Percentiles rank a stretch among this genome's conserved stretches.
These are phyloP conservation scores for Orthosia cruda DNA, from an alignment of 2,888 invertebrate species.

Conservation along the genomic window DNA sequence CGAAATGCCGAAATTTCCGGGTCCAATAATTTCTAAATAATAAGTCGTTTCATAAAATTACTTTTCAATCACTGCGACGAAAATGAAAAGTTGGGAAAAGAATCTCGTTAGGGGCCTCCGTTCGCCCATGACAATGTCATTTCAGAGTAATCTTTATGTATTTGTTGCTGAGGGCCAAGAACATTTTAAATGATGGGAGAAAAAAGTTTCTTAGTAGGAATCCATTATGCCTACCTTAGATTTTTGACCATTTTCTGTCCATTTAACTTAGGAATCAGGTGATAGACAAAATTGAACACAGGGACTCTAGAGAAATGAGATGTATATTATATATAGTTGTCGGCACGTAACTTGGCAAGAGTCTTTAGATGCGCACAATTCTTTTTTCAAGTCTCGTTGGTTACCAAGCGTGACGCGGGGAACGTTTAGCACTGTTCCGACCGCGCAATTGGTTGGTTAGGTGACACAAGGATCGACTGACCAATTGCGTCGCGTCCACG, in stretches of 20 bases:
- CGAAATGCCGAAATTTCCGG: not conserved
- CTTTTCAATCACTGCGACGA: conserved; percentile 53
- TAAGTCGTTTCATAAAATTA: conserved; percentile 53
- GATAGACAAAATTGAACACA: too few species aligned
- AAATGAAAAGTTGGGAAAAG: conserved; percentile 42
- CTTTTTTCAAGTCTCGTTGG: too few species aligned
- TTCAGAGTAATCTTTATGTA: conserved; percentile 28
- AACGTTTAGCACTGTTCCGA: too few species aligned
- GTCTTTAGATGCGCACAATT: too few species aligned
- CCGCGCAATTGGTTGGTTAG: too few species aligned
- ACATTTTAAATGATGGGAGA: conserved; percentile 7
- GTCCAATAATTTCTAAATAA: conserved; percentile 29
- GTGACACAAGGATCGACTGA: too few species aligned
- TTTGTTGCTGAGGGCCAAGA: conserved; percentile 4
- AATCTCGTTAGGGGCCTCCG: conserved; percentile 27
- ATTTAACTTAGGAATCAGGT: not conserved
- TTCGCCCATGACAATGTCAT: conserved; percentile 44
- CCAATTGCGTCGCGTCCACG: too few species aligned
- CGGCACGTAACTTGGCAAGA: too few species aligned
- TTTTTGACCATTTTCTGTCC: not conserved
- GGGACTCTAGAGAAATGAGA: too few species aligned
- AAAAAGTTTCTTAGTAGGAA: conserved; percentile 1
- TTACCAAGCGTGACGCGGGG: too few species aligned
- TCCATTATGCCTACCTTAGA: not conserved
- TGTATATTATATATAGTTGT: too few species aligned